Evolutionary conservation across 2,888 invertebrate species (phyloP).

Genomic region (Sarcophaga subvicina): DNA sequence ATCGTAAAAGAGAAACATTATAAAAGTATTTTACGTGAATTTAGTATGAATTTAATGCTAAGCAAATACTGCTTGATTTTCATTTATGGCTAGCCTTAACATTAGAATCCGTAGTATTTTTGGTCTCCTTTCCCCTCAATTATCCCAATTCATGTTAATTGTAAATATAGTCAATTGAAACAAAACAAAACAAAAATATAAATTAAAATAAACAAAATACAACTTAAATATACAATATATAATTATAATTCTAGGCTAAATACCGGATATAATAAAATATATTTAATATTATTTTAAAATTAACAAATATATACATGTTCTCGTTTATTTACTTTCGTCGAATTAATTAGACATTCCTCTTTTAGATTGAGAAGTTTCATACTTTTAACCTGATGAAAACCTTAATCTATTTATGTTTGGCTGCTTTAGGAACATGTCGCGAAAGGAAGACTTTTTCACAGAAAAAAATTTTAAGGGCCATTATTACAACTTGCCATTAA

Average conservation of each 20-base stretch:
- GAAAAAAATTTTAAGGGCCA: too few relatives aligned
- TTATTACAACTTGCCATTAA: too few relatives aligned
- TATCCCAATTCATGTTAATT: background rate
- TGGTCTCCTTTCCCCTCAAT: background rate
- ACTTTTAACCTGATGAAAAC: too few relatives aligned
- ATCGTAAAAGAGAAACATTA: background rate
- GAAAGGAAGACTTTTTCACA: too few relatives aligned
- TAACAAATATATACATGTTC: too few relatives aligned
- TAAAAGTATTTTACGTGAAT: conserved; percentile 12
- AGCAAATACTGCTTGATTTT: background rate
- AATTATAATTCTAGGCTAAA: background rate
- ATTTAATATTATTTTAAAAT: background rate
- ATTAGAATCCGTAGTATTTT: background rate
- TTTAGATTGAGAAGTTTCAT: too few relatives aligned
- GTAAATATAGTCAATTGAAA: conserved; percentile 23
- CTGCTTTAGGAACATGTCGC: too few relatives aligned
- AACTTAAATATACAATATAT: background rate
- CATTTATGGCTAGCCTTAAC: background rate
- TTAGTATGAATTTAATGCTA: conserved; percentile 17
- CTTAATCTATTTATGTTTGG: too few relatives aligned
- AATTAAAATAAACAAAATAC: background rate
- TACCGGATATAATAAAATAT: background rate
- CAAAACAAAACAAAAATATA: conserved; percentile 1
- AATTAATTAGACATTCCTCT: too few relatives aligned
- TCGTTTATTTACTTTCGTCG: too few relatives aligned